Evolutionary conservation across 2,113 vertebrate genomes (phyloP).

Genomic region (Megaceryle torquata): DNA sequence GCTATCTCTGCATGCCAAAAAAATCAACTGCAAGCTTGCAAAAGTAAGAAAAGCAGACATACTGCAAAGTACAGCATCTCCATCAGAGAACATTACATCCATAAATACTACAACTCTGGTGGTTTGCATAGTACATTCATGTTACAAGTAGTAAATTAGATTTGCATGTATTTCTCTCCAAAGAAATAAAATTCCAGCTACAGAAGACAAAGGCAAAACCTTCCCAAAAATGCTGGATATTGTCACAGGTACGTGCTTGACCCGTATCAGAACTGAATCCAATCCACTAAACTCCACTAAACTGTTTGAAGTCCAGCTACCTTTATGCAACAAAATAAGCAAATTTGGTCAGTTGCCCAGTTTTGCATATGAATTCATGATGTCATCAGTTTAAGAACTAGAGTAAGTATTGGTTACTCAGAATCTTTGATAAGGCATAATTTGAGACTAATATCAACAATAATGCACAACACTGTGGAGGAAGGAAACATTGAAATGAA

Average conservation of each 20-base stretch:
- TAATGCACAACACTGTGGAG: background rate
- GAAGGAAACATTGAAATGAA: background rate
- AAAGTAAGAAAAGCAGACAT: background rate
- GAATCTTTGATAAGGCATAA: background rate
- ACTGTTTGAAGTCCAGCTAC: background rate
- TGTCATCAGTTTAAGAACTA: background rate
- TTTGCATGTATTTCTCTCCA: background rate
- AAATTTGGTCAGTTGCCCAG: background rate
- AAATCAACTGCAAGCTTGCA: background rate
- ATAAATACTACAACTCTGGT: background rate
- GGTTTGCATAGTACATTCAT: background rate
- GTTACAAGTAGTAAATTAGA: background rate
- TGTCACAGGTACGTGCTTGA: background rate
- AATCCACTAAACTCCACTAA: background rate
- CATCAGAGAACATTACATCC: background rate
- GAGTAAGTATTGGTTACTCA: background rate
- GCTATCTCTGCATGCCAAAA: background rate
- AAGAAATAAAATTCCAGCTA: background rate
- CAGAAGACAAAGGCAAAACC: background rate
- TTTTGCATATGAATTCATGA: background rate
- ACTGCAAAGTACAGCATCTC: background rate
- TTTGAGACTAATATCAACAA: background rate
- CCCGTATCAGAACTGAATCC: background rate
- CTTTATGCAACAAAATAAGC: background rate
- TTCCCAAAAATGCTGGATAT: background rate